Base-by-base conservation (phyloP, 2,797 vertebrate species). In the Sitta carolinensis region DNA sequence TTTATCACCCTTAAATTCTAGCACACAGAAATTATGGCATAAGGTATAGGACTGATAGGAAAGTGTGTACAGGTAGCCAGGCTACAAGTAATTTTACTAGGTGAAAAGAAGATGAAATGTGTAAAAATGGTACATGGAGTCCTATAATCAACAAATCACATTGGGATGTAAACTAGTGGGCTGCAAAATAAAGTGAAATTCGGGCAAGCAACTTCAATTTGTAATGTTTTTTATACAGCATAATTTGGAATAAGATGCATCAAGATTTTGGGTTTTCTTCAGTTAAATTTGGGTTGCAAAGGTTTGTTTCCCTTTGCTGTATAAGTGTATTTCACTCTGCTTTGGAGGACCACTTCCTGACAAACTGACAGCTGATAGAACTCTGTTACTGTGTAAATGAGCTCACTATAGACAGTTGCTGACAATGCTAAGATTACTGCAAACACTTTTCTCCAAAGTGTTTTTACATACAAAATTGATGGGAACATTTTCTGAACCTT, bases 401-500 rank as follows among this genome's bases (percentile, higher is more conserved):
- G 23, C 19, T 89, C 58, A 42, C 25, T 38, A 30, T 32, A 40
- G 51, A 61, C 1, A 7, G 55, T 68, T 61, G 10, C n/a, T 62
- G 63, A 80, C 50, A 61, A 12, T 42, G 21, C 30, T 38, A 45
- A 87, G 38, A 61, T 12, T 45, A 18, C 43, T 62, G 73, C 29
- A 91, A 83, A 94, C 91, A 38, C 29, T 77, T 57, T 86, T 85
- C 69, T 80, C 29, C 26, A 52, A 87, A 91, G 51, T n/a, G 18
- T 48, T 95, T 63, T 84, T n/a, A 63, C 34, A 70, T 20, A 23
- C 14, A 86, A 81, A 91, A 92, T 66, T 3, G 1, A 57, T 64
- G 69, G 69, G 38, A 86, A 76, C 59, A 67, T 84, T 89, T 87
- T 86, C 59, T 81, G 82, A 91, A 89, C 55, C 59, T 91, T 86